Evolutionary conservation across 2,113 vertebrate species (phyloP).

Genomic region (Podarcis raffonei): DNA sequence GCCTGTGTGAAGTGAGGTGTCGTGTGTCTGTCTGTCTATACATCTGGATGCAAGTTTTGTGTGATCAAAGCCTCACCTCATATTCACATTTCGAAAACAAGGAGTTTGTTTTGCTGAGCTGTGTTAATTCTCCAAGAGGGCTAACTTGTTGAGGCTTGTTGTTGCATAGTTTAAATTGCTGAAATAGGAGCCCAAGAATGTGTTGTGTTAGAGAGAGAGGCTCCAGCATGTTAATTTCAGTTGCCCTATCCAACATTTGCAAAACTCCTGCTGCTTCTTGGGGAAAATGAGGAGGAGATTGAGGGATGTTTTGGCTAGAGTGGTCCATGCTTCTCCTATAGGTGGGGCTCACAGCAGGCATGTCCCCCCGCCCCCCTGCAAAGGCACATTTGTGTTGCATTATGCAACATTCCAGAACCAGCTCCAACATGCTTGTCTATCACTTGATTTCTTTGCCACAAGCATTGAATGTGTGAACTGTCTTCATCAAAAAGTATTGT

Average conservation of each 20-base stretch:
- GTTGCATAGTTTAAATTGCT: conserved; percentile 47
- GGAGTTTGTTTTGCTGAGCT: conserved; percentile 16
- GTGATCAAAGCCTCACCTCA: conserved; percentile 8
- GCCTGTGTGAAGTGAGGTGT: too few relatives aligned
- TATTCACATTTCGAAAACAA: conserved; percentile 21
- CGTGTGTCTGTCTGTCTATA: neutral
- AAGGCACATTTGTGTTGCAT: neutral
- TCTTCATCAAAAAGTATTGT: neutral
- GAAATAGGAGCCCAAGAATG: neutral
- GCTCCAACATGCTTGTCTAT: too few relatives aligned
- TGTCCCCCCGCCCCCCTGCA: too few relatives aligned
- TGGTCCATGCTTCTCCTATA: neutral
- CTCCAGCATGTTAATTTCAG: neutral
- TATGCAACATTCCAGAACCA: neutral
- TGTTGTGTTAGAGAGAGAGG: conserved; percentile 10
- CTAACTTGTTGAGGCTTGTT: conserved; percentile 49
- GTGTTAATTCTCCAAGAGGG: neutral
- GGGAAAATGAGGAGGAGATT: neutral
- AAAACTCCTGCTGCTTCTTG: neutral
- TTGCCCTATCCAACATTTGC: neutral
- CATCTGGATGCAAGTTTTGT: neutral
- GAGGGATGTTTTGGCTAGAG: neutral
- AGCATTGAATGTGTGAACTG: neutral
- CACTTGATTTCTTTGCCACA: neutral
- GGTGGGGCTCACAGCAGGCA: neutral